phyloP scores from a whole-genome alignment of 2,888 invertebrate species.

The Trypoxylon attenuatum region DNA sequence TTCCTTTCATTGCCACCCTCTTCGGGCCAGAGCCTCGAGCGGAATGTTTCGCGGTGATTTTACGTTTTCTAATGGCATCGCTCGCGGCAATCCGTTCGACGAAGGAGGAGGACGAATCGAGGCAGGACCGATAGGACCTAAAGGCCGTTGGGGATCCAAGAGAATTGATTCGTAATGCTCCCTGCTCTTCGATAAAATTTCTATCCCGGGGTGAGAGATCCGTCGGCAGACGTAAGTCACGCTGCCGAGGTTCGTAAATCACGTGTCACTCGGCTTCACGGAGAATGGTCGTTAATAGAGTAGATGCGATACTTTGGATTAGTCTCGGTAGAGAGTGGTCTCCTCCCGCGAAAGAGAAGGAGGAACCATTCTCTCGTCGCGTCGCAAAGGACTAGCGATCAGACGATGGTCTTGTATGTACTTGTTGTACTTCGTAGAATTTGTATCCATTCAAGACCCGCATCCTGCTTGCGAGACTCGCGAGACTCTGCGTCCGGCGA shows the following conservation, averaged over 20 bases:
- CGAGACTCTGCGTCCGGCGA: too few relatives aligned
- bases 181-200: conserved; percentile 14
- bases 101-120: not conserved
- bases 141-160: conserved; percentile 21
- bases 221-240: conserved; percentile 20
- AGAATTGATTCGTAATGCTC: conserved; percentile 39
- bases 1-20: not conserved
- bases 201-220: conserved; percentile 11
- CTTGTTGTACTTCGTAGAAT: too few relatives aligned
- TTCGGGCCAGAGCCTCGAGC: not conserved
- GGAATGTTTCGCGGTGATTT: not conserved
- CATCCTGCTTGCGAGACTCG: too few relatives aligned
- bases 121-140: not conserved
- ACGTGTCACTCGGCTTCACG: conserved; percentile 39
- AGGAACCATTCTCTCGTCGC: conserved; percentile 26
- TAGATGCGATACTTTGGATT: conserved; percentile 47
- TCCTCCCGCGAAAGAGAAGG: conserved; percentile 6
- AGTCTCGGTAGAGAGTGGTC: conserved; percentile 31
- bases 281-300: conserved; percentile 42
- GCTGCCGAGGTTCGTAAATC: conserved; percentile 32
- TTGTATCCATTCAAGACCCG: conserved; percentile 5
- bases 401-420: too few relatives aligned
- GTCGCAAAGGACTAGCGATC: conserved; percentile 5
- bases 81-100: conserved; percentile 4
- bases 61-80: not conserved